These are phyloP conservation scores for Girardinichthys multiradiatus DNA, from an alignment of 2,113 vertebrate genomes.

Conservation along the genomic window DNA sequence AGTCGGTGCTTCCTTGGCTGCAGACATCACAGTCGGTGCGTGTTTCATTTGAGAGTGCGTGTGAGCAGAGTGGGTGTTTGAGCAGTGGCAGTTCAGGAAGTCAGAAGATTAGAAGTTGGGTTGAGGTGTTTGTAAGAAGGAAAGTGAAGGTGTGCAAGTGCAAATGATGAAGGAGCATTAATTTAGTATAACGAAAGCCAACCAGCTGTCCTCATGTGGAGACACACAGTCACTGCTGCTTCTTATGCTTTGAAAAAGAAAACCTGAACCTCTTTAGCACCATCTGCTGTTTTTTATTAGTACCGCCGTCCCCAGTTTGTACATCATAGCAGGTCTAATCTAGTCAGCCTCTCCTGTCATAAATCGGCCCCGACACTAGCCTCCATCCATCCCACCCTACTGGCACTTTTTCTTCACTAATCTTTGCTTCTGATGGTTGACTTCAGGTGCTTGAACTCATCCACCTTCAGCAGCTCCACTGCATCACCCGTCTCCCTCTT, in stretches of 20 bases:
- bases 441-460: not conserved
- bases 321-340: not conserved
- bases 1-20: conserved; percentile 69
- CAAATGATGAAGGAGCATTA: not conserved
- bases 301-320: too few relatives aligned
- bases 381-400: not conserved
- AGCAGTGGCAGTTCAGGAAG: not conserved
- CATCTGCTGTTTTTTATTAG: not conserved
- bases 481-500: not conserved
- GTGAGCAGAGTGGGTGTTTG: conserved; percentile 44
- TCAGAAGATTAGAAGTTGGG: conserved; percentile 28
- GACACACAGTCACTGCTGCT: conserved; percentile 11
- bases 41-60: conserved; percentile 47
- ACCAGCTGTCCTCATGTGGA: conserved; percentile 1
- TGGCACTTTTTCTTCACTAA: not conserved
- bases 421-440: too few relatives aligned
- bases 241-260: not conserved
- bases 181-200: conserved; percentile 51
- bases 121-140: conserved; percentile 13
- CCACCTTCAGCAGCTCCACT: not conserved
- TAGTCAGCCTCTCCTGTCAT: too few relatives aligned
- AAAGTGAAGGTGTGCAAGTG: conserved; percentile 12
- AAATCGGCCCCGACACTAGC: not conserved
- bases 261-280: not conserved
- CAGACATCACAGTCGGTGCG: conserved; percentile 52